Evolutionary conservation across 2,113 vertebrate species (phyloP), one percentile per base, ranked within the genome.

Genomic region (Aix galericulata): DNA sequence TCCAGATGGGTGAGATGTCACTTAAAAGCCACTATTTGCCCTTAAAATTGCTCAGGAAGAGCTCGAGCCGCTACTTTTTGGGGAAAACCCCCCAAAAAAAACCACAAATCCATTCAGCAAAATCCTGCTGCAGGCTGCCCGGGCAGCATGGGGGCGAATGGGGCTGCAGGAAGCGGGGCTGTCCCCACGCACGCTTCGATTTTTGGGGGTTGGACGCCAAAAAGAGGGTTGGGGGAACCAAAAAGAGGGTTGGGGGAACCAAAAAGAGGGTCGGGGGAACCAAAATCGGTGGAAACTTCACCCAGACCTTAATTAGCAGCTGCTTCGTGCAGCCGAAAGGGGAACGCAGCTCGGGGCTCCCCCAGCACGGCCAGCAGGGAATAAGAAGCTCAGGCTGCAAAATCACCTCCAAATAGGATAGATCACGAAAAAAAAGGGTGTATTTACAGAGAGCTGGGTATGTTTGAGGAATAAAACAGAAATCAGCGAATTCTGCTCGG

Each of bases 101-200:
- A 46, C 4, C 4, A 18, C 46, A 20, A 46, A 46, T 42, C n/a
- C 46, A 21, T 3, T 40, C 38, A 32, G 46, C 14, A 63, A 44
- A 56, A 59, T 48, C 26, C 0, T 0, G 12, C 25, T 17, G 12
- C 66, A 69, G 17, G 42, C 40, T 53, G 63, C 44, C 68, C 64
- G 8, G 53, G 21, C 22, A 64, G 36, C 23, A 55, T 11, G 1
- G 0, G 16, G 75, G 38, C 4, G 1, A 40, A 40, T 3, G 40
- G 40, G 40, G 40, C 13, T 40, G 40, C 40, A 13, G 71, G 23
- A 40, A 48, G 6, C 3, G 1, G 25, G 8, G 21, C 11, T 9
- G 17, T 32, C 52, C 36, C 34, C 18, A 14, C 0, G 0, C 3
- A 52, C 2, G 0, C 15, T 27, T 13, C 17, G 6, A 9, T 1